Conservation (phyloP, 2,113 vertebrate genomes). For the Chionis minor region DNA sequence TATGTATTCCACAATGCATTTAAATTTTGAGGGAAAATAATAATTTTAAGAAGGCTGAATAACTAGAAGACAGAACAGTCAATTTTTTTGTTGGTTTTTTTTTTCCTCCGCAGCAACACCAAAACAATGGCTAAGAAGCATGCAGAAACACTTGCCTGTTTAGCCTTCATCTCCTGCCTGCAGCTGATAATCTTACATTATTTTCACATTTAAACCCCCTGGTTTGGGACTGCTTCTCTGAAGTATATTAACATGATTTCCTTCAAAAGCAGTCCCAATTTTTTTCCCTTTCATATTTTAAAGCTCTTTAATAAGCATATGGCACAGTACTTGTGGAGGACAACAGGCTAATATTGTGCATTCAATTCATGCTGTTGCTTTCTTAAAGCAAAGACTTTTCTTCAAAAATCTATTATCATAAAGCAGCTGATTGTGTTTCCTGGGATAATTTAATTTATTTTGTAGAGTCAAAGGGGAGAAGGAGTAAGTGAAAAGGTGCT, state of each 20-base stretch:
- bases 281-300: background rate
- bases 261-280: background rate
- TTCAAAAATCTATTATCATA: background rate
- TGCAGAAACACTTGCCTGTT: background rate
- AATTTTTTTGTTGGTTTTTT: background rate
- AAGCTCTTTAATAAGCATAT: background rate
- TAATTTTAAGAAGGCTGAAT: background rate
- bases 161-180: background rate
- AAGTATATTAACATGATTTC: background rate
- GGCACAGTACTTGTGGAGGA: background rate
- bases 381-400: conserved; percentile 26
- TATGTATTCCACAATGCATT: background rate
- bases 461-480: conserved; percentile 15
- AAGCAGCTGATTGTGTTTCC: conserved; percentile 27
- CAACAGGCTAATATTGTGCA: background rate
- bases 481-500: background rate
- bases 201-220: background rate
- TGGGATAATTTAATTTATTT: conserved; percentile 51
- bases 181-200: background rate
- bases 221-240: conserved; percentile 10
- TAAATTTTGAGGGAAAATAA: background rate
- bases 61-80: background rate
- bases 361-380: background rate
- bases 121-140: background rate
- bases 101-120: background rate